Evolutionary conservation across 2,797 vertebrate species (phyloP), one percentile per base, ranked within the genome.

Genomic region (Silurus lanzhouensis): DNA sequence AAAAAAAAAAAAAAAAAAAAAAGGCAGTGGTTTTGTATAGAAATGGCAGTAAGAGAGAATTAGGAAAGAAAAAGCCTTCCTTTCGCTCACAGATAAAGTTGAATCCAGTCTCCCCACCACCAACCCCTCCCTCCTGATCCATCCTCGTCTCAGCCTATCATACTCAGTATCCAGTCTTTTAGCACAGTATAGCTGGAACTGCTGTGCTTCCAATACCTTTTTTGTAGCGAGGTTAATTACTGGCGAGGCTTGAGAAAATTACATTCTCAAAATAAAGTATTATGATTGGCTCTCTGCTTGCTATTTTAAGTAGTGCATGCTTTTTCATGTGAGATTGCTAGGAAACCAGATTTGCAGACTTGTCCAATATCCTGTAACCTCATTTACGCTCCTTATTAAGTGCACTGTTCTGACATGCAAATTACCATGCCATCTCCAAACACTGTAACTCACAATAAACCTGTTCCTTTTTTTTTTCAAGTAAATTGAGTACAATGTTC

Each of bases 191-290:
- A 87, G 91, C 92, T 94, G 93, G 92, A 91, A 95, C 94, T 94
- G 94, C 92, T 90, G 89, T 76, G 91, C 92, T 92, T 95, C 93
- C 94, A 94, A 93, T 95, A 94, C 93, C 92, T 92, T 92, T 93
- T 93, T 93, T 95, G 94, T 95, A 91, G 92, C 88, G 91, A 95
- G 95, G 95, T 96, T 96, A 95, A 95, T 96, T 96, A 96, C 95
- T 94, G 94, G 93, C 94, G 89, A 94, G 93, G 90, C 93, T 93
- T 94, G 94, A 94, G 94, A 94, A 95, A 95, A 95, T 95, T 94
- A 95, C 94, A 95, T 95, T 94, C 94, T 95, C 94, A 94, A 95
- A 95, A 95, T 95, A 95, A 94, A 93, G 94, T 92, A 92, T 93
- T 94, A 93, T 92, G 93, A 95, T 94, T 94, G 94, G 93, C 92